These are phyloP conservation scores for Laodelphax striatellus DNA, from an alignment of 1,140 invertebrate genomes.

Conservation along the genomic window DNA sequence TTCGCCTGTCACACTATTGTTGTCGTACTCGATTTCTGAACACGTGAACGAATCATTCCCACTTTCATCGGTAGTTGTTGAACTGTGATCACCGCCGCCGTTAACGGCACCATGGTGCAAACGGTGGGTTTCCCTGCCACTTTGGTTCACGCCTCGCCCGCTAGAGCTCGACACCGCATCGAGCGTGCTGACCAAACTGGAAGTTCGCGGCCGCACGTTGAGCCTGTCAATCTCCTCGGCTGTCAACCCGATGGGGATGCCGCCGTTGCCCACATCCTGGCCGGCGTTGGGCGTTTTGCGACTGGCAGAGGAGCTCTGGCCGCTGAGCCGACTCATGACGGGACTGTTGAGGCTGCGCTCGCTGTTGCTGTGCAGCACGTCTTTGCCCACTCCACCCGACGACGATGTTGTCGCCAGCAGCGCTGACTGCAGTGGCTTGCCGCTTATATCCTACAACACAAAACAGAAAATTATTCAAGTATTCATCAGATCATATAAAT, in stretches of 20 bases:
- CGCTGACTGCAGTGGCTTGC: constrained; percentile 79
- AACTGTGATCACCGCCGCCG: constrained; percentile 48
- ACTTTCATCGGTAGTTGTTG: constrained; percentile 85
- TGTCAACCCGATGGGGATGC: constrained; percentile 62
- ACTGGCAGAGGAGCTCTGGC: constrained; percentile 65
- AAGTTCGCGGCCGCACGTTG: constrained; percentile 69
- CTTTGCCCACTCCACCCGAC: constrained; percentile 68
- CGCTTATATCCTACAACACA: constrained; percentile 70
- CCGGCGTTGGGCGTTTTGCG: constrained; percentile 41
- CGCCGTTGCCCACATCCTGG: constrained; percentile 29
- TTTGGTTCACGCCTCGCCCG: constrained; percentile 36
- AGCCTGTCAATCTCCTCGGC: constrained; percentile 86
- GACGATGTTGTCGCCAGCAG: constrained; percentile 77
- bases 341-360: constrained; percentile 81
- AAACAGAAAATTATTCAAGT: too few relatives aligned
- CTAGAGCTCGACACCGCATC: constrained; percentile 89
- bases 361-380: constrained; percentile 73
- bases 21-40: constrained; percentile 95
- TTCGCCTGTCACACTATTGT: constrained; percentile 68
- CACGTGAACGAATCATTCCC: constrained; percentile 96
- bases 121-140: constrained; percentile 44
- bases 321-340: constrained; percentile 78
- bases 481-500: too few relatives aligned
- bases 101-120: constrained; percentile 20
- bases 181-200: constrained; percentile 80